Conservation (phyloP, 2,113 vertebrate genomes). For the Lutjanus erythropterus region DNA sequence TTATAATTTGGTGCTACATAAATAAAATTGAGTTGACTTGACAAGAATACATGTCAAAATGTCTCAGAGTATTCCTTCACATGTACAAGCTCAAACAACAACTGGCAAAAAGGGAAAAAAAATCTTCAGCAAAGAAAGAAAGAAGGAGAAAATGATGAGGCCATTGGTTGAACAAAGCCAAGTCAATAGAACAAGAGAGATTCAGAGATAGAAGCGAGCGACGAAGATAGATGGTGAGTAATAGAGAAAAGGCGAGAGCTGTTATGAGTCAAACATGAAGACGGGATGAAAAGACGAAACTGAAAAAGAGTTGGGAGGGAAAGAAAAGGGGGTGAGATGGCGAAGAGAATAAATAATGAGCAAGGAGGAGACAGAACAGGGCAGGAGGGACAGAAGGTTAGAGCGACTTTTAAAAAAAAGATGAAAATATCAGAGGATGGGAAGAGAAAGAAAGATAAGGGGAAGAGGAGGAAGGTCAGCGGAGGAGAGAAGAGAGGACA, state of each 20-base stretch:
- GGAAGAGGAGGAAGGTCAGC: constrained; percentile 31
- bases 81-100: neutral
- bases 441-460: neutral
- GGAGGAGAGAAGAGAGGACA: constrained; percentile 23
- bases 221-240: constrained; percentile 52
- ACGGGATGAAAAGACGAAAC: constrained; percentile 45
- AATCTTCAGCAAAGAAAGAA: neutral
- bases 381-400: constrained; percentile 24
- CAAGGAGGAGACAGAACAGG: constrained; percentile 4
- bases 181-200: constrained; percentile 31
- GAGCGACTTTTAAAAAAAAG: neutral
- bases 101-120: neutral
- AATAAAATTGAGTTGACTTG: no score
- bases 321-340: constrained; percentile 35
- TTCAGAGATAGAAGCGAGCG: constrained; percentile 10
- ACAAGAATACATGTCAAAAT: no score
- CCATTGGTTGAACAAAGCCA: neutral
- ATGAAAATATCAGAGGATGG: constrained; percentile 39
- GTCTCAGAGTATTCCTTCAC: neutral
- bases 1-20: no score
- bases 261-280: constrained; percentile 57
- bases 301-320: constrained; percentile 21
- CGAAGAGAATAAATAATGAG: constrained; percentile 55
- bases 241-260: constrained; percentile 22
- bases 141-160: neutral